phyloP scores from a whole-genome alignment of 2,888 invertebrate genomes.

The Capitulum mitella region DNA sequence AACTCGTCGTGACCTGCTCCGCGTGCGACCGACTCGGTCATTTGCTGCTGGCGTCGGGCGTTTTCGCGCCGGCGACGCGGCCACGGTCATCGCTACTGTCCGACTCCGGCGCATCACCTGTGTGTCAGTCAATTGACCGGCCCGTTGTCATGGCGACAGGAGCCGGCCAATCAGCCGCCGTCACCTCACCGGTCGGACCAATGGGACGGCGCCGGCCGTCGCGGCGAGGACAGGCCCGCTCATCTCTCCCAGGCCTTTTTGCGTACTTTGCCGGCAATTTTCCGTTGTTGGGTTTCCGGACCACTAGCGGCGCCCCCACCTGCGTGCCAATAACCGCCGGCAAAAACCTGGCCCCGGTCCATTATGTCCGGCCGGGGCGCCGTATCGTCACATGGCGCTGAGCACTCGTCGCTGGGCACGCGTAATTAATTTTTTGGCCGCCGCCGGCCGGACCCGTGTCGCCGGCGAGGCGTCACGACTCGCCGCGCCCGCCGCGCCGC shows the following conservation, averaged over 20 bases:
- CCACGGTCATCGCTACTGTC: background rate
- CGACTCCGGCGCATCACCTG: background rate
- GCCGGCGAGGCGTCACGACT: background rate
- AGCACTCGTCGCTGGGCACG: background rate
- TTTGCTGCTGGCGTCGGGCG: background rate
- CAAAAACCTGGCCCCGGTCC: background rate
- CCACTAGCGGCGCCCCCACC: background rate
- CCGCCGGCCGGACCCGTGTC: background rate
- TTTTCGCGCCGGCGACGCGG: background rate
- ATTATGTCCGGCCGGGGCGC: background rate
- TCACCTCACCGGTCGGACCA: background rate
- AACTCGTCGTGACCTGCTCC: no score
- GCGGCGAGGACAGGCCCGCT: background rate
- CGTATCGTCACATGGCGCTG: background rate
- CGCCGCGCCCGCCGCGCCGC: background rate
- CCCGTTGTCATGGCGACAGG: constrained; percentile 14
- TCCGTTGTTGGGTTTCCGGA: constrained; percentile 3
- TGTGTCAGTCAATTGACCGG: background rate
- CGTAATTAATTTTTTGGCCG: background rate
- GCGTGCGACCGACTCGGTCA: background rate
- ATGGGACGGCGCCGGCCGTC: background rate
- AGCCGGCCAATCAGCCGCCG: background rate
- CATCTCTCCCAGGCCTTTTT: constrained; percentile 21
- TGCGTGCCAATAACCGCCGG: constrained; percentile 19
- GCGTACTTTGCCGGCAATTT: background rate